Base-by-base conservation (phyloP, 1,140 invertebrate species). In the Thaumatotibia leucotreta region DNA sequence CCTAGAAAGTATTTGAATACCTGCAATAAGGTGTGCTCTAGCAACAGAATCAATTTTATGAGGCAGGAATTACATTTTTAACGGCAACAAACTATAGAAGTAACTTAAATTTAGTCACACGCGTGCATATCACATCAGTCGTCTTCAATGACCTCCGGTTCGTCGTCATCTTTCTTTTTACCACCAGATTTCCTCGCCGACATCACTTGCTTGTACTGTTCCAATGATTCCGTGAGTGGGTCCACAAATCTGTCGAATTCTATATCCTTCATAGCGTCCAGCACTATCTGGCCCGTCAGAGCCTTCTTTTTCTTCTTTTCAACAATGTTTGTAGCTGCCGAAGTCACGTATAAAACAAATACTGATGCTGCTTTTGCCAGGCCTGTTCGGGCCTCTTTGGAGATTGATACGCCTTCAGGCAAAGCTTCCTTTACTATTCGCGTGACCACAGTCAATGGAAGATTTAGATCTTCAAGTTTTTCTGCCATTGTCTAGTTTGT, bases 351-450 rank as follows among this genome's bases (percentile, higher is more conserved):
- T 20, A 97, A 89, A 0, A 97, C 95, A 91, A 98, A 98, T 4
- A 98, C 91, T 52, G 92, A 93, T 62, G 95, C 89, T 39, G 93
- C 93, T 95, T 97, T 96, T 0, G 97, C 96, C 24, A 99, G 94
- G 0, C 97, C 97, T 14, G 95, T 93, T 83, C 96, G 92, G 0
- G 97, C 97, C 79, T 94, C 93, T 93, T 98, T 95, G 54, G 97
- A 94, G 73, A 97, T 93, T 79, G 94, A 94, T 1, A 96, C 92
- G 74, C 95, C 93, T 77, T 96, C 93, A 45, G 97, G 97, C 54
- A 99, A 90, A 1, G 96, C 95, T 84, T 98, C 97, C 91, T 98
- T 98, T 6, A 98, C 96, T 33, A 99, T 95, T 80, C 97, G 94
- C 0, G 95, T 94, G 9, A 98, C 96, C 8, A 98, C 96, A 1